Evolutionary conservation across 1,140 invertebrate genomes (phyloP).

Genomic region (Drosophila kikkawai): DNA sequence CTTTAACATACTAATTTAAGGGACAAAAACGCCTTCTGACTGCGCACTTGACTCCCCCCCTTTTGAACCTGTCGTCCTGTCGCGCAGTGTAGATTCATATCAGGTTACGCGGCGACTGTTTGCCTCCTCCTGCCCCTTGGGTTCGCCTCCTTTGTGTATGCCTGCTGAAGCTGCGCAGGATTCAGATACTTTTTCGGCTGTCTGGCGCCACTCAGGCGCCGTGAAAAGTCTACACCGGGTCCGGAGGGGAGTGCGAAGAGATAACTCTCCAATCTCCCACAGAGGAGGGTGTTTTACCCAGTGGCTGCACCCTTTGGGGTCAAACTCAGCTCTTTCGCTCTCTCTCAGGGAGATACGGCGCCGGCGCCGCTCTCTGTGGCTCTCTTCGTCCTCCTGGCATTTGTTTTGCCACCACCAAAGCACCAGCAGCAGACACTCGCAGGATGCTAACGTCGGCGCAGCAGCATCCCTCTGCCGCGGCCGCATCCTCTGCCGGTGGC

Average conservation of each 20-base stretch:
- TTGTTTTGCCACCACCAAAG: conserved; percentile 21
- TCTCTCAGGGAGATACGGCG: conserved; percentile 31
- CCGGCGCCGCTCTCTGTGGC: conserved; percentile 42
- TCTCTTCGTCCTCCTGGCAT: conserved; percentile 4
- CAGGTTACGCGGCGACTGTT: conserved; percentile 52
- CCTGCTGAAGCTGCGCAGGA: conserved; percentile 64
- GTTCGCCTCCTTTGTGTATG: background rate
- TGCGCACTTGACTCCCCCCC: background rate
- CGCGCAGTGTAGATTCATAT: conserved; percentile 39
- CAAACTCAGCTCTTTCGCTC: conserved; percentile 11
- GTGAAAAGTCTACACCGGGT: conserved; percentile 42
- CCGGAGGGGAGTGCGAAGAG: conserved; percentile 1
- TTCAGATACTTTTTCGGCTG: conserved; percentile 45
- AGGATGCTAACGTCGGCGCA: conserved; percentile 49
- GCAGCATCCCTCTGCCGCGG: conserved; percentile 68
- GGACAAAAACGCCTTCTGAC: background rate
- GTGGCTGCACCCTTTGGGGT: conserved; percentile 66
- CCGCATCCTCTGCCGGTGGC: conserved; percentile 14
- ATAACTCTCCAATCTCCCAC: conserved; percentile 12
- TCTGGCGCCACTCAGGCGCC: conserved; percentile 64
- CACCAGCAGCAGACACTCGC: conserved; percentile 28
- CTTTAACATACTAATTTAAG: background rate
- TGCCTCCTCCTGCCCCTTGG: conserved; percentile 2
- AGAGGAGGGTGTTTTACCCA: conserved; percentile 39
- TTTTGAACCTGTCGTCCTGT: conserved; percentile 31